phyloP scores from a whole-genome alignment of 2,888 invertebrate genomes.

The Stenurella melanura region DNA sequence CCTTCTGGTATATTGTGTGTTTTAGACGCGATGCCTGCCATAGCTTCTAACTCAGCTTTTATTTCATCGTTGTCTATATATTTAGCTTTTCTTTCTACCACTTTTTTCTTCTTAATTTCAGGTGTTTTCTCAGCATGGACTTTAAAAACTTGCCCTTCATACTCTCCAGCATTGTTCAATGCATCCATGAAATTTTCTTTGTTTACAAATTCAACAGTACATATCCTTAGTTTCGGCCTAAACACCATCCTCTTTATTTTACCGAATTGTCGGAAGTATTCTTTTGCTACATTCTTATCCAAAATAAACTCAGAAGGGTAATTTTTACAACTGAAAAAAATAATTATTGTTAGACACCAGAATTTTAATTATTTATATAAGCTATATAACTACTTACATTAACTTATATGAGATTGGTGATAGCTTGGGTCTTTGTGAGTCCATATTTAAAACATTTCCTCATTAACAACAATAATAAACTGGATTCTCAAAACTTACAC shows the following conservation, averaged over 20 bases:
- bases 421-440: conserved; percentile 7
- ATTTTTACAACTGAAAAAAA: conserved; percentile 76
- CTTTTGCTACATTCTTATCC: conserved; percentile 78
- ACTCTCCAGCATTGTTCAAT: conserved; percentile 77
- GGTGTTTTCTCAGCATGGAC: conserved; percentile 47
- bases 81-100: conserved; percentile 73
- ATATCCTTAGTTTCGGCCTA: conserved; percentile 79
- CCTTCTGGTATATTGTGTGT: conserved; percentile 45
- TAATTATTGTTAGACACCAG: not conserved
- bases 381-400: conserved; percentile 18
- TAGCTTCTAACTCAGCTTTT: conserved; percentile 81
- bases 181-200: conserved; percentile 78
- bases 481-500: not conserved
- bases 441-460: conserved; percentile 9
- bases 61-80: conserved; percentile 81
- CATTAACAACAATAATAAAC: too few species aligned
- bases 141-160: conserved; percentile 78
- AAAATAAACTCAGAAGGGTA: conserved; percentile 81
- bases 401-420: conserved; percentile 33
- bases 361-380: not conserved
- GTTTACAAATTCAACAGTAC: conserved; percentile 82
- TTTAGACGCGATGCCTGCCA: conserved; percentile 72
- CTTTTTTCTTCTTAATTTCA: conserved; percentile 51
- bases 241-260: conserved; percentile 80
- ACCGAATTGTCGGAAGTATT: conserved; percentile 84